Evolutionary conservation across 1,140 invertebrate genomes (phyloP).

Genomic region (Ladona fulva): DNA sequence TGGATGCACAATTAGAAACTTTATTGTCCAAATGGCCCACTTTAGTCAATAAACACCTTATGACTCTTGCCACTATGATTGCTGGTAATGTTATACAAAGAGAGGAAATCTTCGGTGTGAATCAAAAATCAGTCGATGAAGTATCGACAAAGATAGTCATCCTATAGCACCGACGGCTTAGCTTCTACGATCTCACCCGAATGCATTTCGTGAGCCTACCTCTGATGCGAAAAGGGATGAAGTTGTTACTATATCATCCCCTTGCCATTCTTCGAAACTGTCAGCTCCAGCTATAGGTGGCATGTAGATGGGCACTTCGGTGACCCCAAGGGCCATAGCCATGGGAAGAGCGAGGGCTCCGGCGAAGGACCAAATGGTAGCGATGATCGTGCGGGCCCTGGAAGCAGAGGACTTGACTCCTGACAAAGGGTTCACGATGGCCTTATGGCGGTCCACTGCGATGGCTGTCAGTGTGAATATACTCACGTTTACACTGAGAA

Average conservation of each 20-base stretch:
- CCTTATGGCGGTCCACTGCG: constrained; percentile 63
- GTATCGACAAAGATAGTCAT: no score
- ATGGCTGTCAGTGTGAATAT: constrained; percentile 75
- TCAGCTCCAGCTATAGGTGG: not conserved
- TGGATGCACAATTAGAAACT: no score
- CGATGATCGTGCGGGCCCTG: constrained; percentile 54
- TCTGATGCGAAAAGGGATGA: not conserved
- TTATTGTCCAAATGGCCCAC: no score
- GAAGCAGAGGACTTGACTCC: constrained; percentile 58
- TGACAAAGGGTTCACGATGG: constrained; percentile 55
- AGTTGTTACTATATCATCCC: not conserved
- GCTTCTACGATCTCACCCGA: no score
- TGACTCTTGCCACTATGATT: no score
- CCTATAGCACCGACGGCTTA: no score
- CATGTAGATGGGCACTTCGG: constrained; percentile 26
- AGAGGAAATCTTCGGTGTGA: no score
- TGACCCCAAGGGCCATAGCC: constrained; percentile 52
- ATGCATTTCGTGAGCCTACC: no score
- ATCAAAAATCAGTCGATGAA: no score
- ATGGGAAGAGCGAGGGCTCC: constrained; percentile 53
- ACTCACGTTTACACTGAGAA: constrained; percentile 67
- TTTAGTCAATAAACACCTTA: no score
- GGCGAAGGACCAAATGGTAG: constrained; percentile 56
- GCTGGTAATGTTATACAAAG: no score
- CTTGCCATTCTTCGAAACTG: not conserved